Percentiles rank a stretch among this genome's conserved stretches.
These are phyloP conservation scores for Drosophila melanica DNA, from an alignment of 1,140 invertebrate species.

Conservation along the genomic window DNA sequence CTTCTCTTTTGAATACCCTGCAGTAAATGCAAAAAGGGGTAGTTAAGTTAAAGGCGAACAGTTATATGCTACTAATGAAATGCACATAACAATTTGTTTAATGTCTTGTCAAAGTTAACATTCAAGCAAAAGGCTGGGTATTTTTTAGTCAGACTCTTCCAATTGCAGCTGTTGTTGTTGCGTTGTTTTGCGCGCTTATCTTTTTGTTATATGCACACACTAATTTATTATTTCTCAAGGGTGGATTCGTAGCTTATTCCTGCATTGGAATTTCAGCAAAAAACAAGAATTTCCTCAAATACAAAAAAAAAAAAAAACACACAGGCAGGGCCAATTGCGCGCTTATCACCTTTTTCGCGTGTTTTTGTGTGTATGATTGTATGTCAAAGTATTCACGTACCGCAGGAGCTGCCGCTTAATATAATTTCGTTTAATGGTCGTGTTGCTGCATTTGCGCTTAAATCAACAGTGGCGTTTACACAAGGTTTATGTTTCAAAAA, in stretches of 20 bases:
- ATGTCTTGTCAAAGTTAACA: background rate
- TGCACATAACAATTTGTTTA: background rate
- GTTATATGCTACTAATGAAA: background rate
- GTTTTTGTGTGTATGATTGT: conserved; percentile 26
- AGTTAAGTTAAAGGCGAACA: background rate
- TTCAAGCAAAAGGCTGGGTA: conserved; percentile 7
- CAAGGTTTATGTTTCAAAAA: conserved; percentile 39
- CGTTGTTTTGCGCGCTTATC: conserved; percentile 73
- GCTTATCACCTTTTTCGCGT: conserved; percentile 57
- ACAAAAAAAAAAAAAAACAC: conserved; percentile 19
- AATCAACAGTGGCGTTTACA: conserved; percentile 23
- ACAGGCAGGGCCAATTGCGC: conserved; percentile 38
- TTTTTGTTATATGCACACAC: conserved; percentile 55
- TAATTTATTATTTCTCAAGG: conserved; percentile 58
- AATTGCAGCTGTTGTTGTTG: conserved; percentile 19
- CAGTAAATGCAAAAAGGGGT: background rate
- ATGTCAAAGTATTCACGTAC: conserved; percentile 30
- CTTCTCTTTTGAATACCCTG: conserved; percentile 35
- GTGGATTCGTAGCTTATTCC: conserved; percentile 48
- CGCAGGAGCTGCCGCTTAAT: conserved; percentile 22
- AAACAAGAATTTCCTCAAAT: conserved; percentile 38
- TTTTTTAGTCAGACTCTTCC: conserved; percentile 3
- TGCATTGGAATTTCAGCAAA: conserved; percentile 71
- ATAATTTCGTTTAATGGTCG: conserved; percentile 25
- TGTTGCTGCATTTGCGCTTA: conserved; percentile 22